These are phyloP conservation scores for Capra hircus DNA, from an alignment of 2,113 vertebrate genomes.

Conservation along the genomic window DNA sequence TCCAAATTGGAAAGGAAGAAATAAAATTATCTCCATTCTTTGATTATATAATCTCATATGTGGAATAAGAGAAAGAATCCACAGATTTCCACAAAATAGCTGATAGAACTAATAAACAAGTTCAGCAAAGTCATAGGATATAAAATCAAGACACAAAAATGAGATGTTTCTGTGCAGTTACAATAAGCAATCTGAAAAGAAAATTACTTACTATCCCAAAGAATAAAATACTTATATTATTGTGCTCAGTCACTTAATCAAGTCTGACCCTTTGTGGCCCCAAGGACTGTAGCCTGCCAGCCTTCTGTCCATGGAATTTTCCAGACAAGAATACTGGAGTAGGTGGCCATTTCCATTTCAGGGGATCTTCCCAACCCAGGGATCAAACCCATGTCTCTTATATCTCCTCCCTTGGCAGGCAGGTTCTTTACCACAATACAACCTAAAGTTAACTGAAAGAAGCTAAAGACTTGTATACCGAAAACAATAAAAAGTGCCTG, in stretches of 20 bases:
- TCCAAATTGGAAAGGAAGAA: neutral
- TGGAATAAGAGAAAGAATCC: too few relatives aligned
- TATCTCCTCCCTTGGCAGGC: neutral
- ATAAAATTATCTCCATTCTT: neutral
- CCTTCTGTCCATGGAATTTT: neutral
- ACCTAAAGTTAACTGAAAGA: neutral
- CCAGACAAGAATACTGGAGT: neutral
- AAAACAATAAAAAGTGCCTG: neutral
- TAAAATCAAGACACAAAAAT: too few relatives aligned
- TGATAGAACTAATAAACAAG: neutral
- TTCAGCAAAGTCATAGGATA: too few relatives aligned
- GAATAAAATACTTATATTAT: neutral
- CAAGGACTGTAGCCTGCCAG: neutral
- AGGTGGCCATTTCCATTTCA: neutral
- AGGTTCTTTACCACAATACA: neutral
- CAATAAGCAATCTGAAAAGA: too few relatives aligned
- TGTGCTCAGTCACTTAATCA: neutral
- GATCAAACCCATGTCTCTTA: neutral
- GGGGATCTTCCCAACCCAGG: neutral
- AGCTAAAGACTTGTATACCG: neutral
- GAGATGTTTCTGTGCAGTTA: too few relatives aligned
- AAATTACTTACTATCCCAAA: too few relatives aligned
- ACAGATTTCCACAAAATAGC: too few relatives aligned
- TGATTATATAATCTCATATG: too few relatives aligned
- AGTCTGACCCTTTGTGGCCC: neutral